Conservation (phyloP, 2,113 vertebrate genomes). For the Dicaeum eximium region DNA sequence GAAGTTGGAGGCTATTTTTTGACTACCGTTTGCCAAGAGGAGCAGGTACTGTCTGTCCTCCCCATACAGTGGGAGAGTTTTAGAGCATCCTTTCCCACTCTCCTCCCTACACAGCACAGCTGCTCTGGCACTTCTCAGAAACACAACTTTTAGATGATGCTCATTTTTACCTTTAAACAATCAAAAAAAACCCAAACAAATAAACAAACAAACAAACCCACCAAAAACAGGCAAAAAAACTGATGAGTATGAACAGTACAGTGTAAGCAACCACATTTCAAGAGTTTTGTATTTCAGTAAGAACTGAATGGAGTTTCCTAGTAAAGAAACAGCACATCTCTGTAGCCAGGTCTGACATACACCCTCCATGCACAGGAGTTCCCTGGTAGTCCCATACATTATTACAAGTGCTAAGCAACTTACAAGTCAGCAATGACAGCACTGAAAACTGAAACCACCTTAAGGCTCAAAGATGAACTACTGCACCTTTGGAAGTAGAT, state of each 20-base stretch:
- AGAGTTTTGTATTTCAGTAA: not conserved
- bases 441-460: not conserved
- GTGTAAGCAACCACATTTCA: not conserved
- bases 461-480: not conserved
- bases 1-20: not conserved
- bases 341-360: not conserved
- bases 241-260: not conserved
- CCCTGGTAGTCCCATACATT: not conserved
- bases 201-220: not conserved
- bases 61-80: not conserved
- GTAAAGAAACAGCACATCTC: not conserved
- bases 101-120: not conserved
- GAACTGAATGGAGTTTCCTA: not conserved
- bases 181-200: not conserved
- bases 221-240: not conserved
- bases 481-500: not conserved
- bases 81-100: not conserved
- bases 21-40: not conserved
- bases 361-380: rapidly evolving
- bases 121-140: not conserved
- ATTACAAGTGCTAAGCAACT: not conserved
- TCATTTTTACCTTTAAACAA: not conserved
- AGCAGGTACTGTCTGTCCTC: not conserved
- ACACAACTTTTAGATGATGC: not conserved
- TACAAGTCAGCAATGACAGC: not conserved